These are phyloP conservation scores for Proctacanthus coquilletti DNA, from an alignment of 1,140 invertebrate genomes.

Conservation along the genomic window DNA sequence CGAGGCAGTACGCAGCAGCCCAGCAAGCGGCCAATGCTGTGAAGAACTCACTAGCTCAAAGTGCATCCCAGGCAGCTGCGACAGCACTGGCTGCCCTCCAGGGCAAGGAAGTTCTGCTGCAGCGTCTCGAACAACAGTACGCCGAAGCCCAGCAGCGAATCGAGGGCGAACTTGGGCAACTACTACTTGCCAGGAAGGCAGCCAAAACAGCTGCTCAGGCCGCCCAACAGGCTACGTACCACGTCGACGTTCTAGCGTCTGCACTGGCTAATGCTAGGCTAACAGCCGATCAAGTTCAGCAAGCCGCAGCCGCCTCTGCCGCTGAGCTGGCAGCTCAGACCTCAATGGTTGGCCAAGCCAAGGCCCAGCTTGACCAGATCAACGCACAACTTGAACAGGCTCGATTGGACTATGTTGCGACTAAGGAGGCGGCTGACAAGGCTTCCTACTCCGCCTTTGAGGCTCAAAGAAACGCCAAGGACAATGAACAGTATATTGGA, in stretches of 20 bases:
- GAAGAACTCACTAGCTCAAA: slow-evolving; percentile 32
- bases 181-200: slow-evolving; percentile 31
- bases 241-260: slow-evolving; percentile 31
- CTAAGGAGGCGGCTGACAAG: slow-evolving; percentile 30
- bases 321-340: slow-evolving; percentile 33
- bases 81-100: slow-evolving; percentile 34
- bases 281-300: slow-evolving; percentile 29
- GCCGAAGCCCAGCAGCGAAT: slow-evolving; percentile 29
- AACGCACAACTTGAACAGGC: slow-evolving; percentile 30
- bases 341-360: slow-evolving; percentile 33
- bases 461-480: neutral
- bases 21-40: slow-evolving; percentile 32
- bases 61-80: slow-evolving; percentile 30
- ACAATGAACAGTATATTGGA: too few relatives aligned
- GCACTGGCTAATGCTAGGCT: slow-evolving; percentile 21
- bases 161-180: slow-evolving; percentile 29
- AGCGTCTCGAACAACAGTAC: slow-evolving; percentile 31
- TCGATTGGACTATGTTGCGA: slow-evolving; percentile 30
- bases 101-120: slow-evolving; percentile 34
- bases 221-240: slow-evolving; percentile 32
- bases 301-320: slow-evolving; percentile 30
- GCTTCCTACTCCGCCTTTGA: slow-evolving; percentile 11
- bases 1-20: slow-evolving; percentile 22
- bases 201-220: slow-evolving; percentile 30
- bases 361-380: slow-evolving; percentile 27